phyloP scores from a whole-genome alignment of 2,888 invertebrate genomes.

The Poecilobothrus nobilitatus region DNA sequence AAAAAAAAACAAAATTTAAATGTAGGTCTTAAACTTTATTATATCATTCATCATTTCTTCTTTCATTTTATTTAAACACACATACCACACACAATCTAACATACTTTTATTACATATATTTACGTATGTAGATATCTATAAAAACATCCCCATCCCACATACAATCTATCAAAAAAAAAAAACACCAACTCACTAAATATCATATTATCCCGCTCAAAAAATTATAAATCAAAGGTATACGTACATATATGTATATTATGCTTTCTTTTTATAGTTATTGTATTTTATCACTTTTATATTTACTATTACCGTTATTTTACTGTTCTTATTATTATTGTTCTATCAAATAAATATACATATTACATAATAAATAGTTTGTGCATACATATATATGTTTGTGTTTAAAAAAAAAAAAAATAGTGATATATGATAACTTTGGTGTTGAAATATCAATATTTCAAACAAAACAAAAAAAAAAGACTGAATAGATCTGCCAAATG shows the following conservation, averaged over 20 bases:
- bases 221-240: background rate
- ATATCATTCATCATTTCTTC: too few species aligned
- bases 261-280: background rate
- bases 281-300: background rate
- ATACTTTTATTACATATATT: too few species aligned
- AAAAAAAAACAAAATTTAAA: too few species aligned
- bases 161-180: too few species aligned
- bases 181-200: background rate
- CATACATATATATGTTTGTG: background rate
- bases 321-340: background rate
- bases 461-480: background rate
- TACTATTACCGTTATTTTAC: background rate
- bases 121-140: too few species aligned
- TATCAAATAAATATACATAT: background rate
- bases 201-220: background rate
- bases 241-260: background rate
- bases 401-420: background rate
- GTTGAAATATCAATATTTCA: slow-evolving; percentile 4
- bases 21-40: too few species aligned
- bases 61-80: too few species aligned
- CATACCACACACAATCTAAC: too few species aligned
- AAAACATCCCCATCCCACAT: too few species aligned
- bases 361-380: too few species aligned
- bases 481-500: background rate
- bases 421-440: background rate